These are phyloP conservation scores for Agrypnus murinus DNA, from an alignment of 2,888 invertebrate species.

Conservation along the genomic window DNA sequence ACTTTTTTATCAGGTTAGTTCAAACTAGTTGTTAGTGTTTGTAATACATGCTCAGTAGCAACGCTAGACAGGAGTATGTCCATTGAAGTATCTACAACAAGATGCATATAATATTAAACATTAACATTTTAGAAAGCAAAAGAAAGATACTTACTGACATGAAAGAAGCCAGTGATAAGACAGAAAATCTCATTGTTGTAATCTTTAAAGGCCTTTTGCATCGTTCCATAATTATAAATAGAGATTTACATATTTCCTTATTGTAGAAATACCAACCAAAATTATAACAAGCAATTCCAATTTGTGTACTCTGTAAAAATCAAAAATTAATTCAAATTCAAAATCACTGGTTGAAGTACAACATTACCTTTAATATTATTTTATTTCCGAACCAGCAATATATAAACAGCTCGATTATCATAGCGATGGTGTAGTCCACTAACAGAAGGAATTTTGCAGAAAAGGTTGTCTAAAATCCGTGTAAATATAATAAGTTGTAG, in stretches of 20 bases:
- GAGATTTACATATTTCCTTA: conserved; percentile 33
- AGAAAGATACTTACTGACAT: conserved; percentile 29
- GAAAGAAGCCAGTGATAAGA: conserved; percentile 37
- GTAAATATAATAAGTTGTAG: too few species aligned
- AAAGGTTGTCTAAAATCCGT: neutral
- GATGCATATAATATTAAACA: neutral
- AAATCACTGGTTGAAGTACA: neutral
- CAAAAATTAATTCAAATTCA: neutral
- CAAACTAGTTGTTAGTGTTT: too few species aligned
- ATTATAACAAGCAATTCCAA: conserved; percentile 50
- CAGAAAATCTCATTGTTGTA: conserved; percentile 40
- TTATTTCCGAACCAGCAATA: conserved; percentile 55
- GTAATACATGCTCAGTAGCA: conserved; percentile 39
- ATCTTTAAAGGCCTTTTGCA: conserved; percentile 48
- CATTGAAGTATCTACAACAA: conserved; percentile 41
- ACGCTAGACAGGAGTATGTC: conserved; percentile 47
- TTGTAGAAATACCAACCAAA: conserved; percentile 50
- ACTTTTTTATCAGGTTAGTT: too few species aligned
- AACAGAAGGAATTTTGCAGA: conserved; percentile 38
- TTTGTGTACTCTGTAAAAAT: conserved; percentile 44
- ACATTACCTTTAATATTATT: conserved; percentile 50
- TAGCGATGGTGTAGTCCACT: conserved; percentile 32
- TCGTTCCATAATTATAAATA: conserved; percentile 54
- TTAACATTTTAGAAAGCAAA: neutral
- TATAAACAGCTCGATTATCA: conserved; percentile 45